phyloP scores from a whole-genome alignment of 2,888 invertebrate species.

The Aelia acuminata region DNA sequence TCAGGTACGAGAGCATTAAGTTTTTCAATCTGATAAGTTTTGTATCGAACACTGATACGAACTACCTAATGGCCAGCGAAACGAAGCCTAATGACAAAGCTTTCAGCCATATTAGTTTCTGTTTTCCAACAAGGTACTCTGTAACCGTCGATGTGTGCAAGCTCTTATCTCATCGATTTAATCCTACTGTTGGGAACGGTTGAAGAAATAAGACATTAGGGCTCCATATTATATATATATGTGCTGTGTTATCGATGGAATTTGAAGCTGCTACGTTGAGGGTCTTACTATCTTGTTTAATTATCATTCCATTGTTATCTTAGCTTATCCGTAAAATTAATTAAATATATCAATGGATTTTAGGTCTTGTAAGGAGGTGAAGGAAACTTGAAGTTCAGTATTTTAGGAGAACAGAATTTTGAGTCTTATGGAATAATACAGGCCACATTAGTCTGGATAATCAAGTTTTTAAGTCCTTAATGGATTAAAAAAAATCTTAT shows the following conservation, averaged over 20 bases:
- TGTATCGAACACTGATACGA: background rate
- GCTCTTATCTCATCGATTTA: background rate
- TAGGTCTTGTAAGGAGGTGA: background rate
- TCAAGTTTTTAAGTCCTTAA: too few species aligned
- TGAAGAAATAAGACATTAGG: background rate
- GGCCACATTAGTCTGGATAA: too few species aligned
- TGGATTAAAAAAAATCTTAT: too few species aligned
- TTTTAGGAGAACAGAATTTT: background rate
- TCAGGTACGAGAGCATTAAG: background rate
- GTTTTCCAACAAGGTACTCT: background rate
- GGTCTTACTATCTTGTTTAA: background rate
- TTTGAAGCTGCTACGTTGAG: background rate
- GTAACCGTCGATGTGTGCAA: background rate
- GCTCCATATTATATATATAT: background rate
- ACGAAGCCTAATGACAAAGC: background rate
- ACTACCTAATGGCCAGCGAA: background rate
- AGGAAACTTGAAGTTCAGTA: background rate
- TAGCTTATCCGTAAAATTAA: background rate
- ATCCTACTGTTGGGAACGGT: background rate
- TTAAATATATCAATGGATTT: background rate
- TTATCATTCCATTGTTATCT: background rate
- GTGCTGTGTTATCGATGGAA: background rate
- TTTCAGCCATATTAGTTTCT: conserved; percentile 13
- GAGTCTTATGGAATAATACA: too few species aligned
- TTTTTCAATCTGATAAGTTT: background rate